Evolutionary conservation across 2,113 vertebrate genomes (phyloP).

Genomic region (Zosterops hypoxanthus): DNA sequence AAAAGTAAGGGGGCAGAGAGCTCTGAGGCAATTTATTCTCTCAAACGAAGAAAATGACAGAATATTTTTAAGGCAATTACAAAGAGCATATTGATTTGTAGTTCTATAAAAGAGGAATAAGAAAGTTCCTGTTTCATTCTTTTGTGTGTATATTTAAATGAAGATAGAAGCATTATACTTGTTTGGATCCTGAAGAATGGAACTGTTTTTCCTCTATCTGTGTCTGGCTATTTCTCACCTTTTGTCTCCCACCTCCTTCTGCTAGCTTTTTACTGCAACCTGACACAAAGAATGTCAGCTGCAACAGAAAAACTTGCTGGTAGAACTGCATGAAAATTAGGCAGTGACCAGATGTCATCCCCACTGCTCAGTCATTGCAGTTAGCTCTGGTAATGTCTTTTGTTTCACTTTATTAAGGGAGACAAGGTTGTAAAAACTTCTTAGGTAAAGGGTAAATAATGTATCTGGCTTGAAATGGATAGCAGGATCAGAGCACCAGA

Average conservation of each 20-base stretch:
- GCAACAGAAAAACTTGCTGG: not conserved
- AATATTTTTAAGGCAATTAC: not conserved
- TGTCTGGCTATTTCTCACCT: not conserved
- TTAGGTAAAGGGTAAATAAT: not conserved
- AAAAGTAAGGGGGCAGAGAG: not conserved
- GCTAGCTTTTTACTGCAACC: not conserved
- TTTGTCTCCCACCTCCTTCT: not conserved
- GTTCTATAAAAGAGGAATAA: not conserved
- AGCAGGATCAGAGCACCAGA: not conserved
- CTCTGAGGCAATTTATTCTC: conserved; percentile 3
- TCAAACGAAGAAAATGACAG: not conserved
- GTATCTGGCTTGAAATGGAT: not conserved
- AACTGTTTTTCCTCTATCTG: not conserved
- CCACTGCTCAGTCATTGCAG: not conserved
- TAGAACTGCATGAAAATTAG: not conserved
- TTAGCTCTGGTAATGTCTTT: not conserved
- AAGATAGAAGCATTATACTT: not conserved
- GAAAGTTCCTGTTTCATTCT: not conserved
- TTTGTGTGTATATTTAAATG: not conserved
- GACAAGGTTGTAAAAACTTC: not conserved
- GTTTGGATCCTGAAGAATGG: not conserved
- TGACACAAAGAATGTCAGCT: not conserved
- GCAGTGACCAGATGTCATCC: not conserved
- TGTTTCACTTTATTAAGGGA: not conserved
- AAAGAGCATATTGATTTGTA: not conserved